Percentiles rank a stretch among this genome's conserved stretches.
Conservation (phyloP, 64 coral and sea anemone species). For the Stichodactyla mertensii region DNA sequence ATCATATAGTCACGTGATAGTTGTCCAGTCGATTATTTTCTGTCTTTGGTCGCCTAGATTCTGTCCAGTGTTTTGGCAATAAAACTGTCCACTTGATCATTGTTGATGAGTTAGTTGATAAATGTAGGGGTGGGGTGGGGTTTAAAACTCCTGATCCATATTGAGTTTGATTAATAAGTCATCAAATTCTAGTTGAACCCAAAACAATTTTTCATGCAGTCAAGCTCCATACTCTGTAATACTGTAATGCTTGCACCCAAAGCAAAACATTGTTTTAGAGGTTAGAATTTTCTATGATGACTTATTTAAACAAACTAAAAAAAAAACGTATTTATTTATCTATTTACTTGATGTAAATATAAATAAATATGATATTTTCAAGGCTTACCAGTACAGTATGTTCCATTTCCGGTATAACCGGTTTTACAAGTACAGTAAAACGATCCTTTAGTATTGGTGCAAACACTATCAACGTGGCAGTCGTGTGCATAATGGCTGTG, state of each 20-base stretch:
- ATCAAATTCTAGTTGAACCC: slow-evolving; percentile 20
- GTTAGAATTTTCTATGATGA: slow-evolving; percentile 8
- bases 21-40: not conserved
- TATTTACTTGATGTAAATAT: too few species aligned
- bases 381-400: slow-evolving; percentile 44
- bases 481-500: slow-evolving; percentile 29
- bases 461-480: slow-evolving; percentile 30
- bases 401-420: slow-evolving; percentile 59
- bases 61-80: not conserved
- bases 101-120: not conserved
- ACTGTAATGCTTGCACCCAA: not conserved
- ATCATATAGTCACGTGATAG: too few species aligned
- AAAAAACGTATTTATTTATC: not conserved
- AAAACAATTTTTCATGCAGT: not conserved
- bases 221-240: not conserved
- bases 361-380: not conserved
- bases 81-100: not conserved
- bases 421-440: slow-evolving; percentile 47
- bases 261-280: not conserved
- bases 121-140: not conserved
- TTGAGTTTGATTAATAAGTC: slow-evolving; percentile 57
- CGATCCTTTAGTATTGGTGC: slow-evolving; percentile 56
- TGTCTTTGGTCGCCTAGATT: not conserved
- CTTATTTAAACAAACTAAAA: slow-evolving; percentile 44
- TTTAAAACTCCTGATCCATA: slow-evolving; percentile 69